Conservation (phyloP, 2,888 invertebrate genomes). For the Eupithecia abbreviata region DNA sequence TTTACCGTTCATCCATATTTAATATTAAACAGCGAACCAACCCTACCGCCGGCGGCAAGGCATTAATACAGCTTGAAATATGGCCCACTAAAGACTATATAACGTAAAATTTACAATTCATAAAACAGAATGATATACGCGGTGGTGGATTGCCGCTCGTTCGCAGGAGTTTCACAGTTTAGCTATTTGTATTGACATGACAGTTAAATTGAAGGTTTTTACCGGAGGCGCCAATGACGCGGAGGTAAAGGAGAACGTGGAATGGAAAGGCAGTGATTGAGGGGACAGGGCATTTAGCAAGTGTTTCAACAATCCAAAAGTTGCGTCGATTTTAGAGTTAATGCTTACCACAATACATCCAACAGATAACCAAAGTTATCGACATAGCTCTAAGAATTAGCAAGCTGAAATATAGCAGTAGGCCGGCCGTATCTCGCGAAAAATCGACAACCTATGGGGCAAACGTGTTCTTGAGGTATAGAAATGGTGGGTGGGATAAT, state of each 20-base stretch:
- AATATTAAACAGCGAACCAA: conserved; percentile 44
- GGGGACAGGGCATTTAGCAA: conserved; percentile 9
- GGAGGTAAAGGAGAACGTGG: neutral
- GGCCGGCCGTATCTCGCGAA: no score
- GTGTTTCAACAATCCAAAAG: neutral
- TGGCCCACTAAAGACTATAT: conserved; percentile 81
- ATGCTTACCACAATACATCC: neutral
- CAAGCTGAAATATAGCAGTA: no score
- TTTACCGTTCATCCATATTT: conserved; percentile 36
- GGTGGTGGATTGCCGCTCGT: conserved; percentile 56
- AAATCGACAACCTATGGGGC: no score
- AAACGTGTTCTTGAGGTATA: no score
- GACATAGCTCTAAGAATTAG: neutral
- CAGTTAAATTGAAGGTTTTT: conserved; percentile 40
- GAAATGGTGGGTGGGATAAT: no score
- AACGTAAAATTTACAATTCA: conserved; percentile 83
- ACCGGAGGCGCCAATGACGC: conserved; percentile 10
- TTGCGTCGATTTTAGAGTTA: neutral
- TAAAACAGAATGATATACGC: conserved; percentile 80
- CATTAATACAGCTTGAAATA: conserved; percentile 79
- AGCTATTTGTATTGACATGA: conserved; percentile 43
- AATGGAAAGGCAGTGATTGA: conserved; percentile 7
- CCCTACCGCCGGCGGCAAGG: conserved; percentile 63
- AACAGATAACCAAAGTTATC: neutral
- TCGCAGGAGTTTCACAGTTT: conserved; percentile 18